phyloP scores from a whole-genome alignment of 2,113 vertebrate genomes.

The Pseudorectes ferrugineus region DNA sequence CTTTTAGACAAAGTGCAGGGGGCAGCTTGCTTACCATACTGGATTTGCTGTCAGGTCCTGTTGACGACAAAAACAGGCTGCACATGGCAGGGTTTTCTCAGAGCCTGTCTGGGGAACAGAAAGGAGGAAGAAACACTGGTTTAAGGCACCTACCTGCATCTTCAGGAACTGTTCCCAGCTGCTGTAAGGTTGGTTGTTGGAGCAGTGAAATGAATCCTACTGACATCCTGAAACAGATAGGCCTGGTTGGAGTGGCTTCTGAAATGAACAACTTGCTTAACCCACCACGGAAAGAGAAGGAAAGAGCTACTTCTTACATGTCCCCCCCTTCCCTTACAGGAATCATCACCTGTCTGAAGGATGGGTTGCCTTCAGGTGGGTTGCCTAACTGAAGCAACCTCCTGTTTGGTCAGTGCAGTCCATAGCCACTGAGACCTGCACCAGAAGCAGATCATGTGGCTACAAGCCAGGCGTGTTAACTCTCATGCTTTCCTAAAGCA shows the following conservation, averaged over 20 bases:
- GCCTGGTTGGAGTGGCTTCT: neutral
- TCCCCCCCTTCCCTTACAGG: neutral
- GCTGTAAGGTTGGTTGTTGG: neutral
- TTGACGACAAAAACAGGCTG: neutral
- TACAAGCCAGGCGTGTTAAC: neutral
- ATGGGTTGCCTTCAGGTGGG: neutral
- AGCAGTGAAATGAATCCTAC: neutral
- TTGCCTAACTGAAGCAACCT: neutral
- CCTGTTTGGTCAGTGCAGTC: neutral
- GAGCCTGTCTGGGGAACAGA: neutral
- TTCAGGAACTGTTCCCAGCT: neutral
- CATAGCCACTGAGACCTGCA: neutral
- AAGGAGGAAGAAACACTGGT: neutral
- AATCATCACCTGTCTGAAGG: neutral
- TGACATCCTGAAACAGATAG: constrained; percentile 21
- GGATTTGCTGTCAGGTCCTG: neutral
- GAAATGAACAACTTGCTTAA: neutral
- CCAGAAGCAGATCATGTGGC: neutral
- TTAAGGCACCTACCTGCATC: neutral
- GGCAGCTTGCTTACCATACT: neutral
- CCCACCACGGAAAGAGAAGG: neutral
- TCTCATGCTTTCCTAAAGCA: neutral
- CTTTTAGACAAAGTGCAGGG: neutral
- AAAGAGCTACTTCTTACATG: neutral
- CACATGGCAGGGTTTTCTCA: neutral